Evolutionary conservation across 1,140 invertebrate genomes (phyloP).

Genomic region (Saccostrea echinata): DNA sequence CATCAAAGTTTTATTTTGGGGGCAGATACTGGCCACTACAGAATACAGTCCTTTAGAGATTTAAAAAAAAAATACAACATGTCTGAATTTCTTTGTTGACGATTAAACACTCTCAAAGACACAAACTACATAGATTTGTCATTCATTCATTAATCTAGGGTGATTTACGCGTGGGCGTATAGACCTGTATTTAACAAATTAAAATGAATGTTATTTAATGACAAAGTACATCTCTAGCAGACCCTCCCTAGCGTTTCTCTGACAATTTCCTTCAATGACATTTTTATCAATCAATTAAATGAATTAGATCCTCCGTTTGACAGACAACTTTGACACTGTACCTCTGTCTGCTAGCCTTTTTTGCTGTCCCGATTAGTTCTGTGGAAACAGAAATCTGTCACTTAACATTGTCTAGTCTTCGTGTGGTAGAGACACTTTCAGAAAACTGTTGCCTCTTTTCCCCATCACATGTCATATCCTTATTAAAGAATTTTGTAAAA

Average conservation of each 20-base stretch:
- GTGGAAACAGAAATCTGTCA: conserved; percentile 15
- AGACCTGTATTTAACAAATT: neutral
- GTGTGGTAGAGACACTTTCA: neutral
- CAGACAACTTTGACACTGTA: neutral
- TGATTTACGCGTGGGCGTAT: conserved; percentile 3
- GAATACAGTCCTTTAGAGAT: no score
- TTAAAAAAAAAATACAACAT: no score
- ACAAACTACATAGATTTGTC: neutral
- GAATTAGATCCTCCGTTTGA: neutral
- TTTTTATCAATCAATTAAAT: conserved; percentile 19
- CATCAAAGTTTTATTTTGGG: no score
- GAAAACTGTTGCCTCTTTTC: neutral
- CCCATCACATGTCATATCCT: neutral
- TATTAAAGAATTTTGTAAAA: neutral
- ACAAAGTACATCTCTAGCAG: neutral
- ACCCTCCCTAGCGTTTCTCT: neutral
- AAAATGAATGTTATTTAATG: conserved; percentile 24
- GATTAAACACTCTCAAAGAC: neutral
- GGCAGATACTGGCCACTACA: no score
- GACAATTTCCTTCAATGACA: conserved; percentile 32
- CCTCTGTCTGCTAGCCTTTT: neutral
- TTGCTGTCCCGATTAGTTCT: neutral
- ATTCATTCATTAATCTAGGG: neutral
- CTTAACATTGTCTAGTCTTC: neutral
- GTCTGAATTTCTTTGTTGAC: no score